Base-by-base conservation (phyloP, 2,797 vertebrate genomes). In the Tragelaphus eurycerus region DNA sequence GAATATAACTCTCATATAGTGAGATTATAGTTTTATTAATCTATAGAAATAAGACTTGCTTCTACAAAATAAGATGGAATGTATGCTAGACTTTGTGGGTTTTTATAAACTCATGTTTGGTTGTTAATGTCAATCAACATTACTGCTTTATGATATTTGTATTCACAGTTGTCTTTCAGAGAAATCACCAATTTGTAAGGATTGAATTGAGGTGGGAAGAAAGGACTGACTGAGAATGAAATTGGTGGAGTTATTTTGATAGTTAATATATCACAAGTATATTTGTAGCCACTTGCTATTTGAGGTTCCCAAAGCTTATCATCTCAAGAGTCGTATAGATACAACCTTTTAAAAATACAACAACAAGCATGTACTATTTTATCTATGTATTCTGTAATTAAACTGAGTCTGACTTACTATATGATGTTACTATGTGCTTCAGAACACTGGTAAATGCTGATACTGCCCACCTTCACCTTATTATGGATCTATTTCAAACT, bases 131-230 rank as follows among this genome's bases (percentile, higher is more conserved):
- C 71, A 93, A 7, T 87, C 78, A 90, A 25, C 86, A 74, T 97
- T 96, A 60, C 82, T 96, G 15, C 64, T 97, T 97, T 93, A 89
- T 95, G 89, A 87, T 96, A 93, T 91, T 97, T 43, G 0, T 97
- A 96, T 96, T 97, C 43, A 89, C 96, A 96, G 91, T 91, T 96
- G 90, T 97, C 82, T 98, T 98, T 97, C 95, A 96, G 96, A 95
- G 86, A 94, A 96, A 88, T 94, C 97, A 93, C 94, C 95, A 87
- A 29, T 97, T 83, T 97, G 38, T 97, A 93, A 96, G 67, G 84
- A 93, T 76, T 98, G 92, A 87, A 81, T 94, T 97, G 88, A 96
- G 90, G 82, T 92, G 95, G 98, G 95, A 95, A 94, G 82, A 97
- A 96, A 78, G 89, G 86, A n/a, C 10, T 96, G 89, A 48, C 84